A percentile compares a stretch with the other conserved stretches of the same genome.
Conservation (phyloP, 2,888 invertebrate genomes). For the Drosophila ezoana region DNA sequence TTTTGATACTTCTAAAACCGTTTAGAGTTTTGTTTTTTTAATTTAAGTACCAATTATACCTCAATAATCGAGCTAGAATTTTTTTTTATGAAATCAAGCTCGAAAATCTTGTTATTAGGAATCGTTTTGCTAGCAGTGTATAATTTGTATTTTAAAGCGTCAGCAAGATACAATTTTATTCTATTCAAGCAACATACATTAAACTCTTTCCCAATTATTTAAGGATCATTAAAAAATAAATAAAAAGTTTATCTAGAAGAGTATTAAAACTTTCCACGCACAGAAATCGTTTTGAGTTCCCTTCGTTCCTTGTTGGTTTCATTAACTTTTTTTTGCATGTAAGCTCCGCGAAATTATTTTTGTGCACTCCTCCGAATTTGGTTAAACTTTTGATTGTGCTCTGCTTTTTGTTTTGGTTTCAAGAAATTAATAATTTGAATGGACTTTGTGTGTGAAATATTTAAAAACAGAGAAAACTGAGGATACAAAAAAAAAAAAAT, state of each 20-base stretch:
- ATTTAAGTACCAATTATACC: no score
- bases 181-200: no score
- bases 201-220: no score
- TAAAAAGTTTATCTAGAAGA: background rate
- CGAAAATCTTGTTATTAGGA: background rate
- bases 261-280: background rate
- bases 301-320: slow-evolving; percentile 7
- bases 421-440: slow-evolving; percentile 10
- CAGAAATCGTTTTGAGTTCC: background rate
- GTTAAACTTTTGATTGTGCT: slow-evolving; percentile 18
- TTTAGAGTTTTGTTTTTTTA: no score
- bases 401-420: slow-evolving; percentile 16
- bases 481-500: background rate
- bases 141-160: no score
- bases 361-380: slow-evolving; percentile 35
- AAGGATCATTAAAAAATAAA: background rate
- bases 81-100: no score
- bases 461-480: background rate
- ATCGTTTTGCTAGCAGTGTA: no score
- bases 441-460: slow-evolving; percentile 6
- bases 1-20: background rate
- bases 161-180: no score
- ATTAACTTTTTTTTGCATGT: slow-evolving; percentile 8
- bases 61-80: no score
- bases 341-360: slow-evolving; percentile 22